phyloP scores from a whole-genome alignment of 2,113 vertebrate species.

The Motacilla alba region DNA sequence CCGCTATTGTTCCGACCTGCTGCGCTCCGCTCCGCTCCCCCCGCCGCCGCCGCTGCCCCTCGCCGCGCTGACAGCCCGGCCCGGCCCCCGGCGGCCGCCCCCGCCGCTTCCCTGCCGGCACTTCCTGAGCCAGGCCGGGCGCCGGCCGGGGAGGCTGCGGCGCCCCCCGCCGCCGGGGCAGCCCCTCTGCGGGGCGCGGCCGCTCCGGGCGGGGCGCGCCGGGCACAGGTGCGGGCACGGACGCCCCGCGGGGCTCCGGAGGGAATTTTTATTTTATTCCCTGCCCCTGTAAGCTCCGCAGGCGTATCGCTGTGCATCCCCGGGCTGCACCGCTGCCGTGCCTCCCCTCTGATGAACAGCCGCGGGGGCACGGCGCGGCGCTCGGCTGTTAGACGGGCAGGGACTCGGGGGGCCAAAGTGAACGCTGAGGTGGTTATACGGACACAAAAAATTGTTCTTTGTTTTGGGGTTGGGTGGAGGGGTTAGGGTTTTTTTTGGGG shows the following conservation, averaged over 20 bases:
- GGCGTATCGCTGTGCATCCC: neutral
- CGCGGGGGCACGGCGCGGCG: neutral
- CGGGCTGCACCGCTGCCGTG: neutral
- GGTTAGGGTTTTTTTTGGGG: neutral
- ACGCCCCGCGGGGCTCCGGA: neutral
- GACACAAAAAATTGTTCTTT: neutral
- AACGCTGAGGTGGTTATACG: neutral
- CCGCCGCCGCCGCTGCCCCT: too few relatives aligned
- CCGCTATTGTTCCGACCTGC: too few relatives aligned
- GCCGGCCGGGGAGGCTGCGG: too few relatives aligned
- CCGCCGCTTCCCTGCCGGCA: too few relatives aligned
- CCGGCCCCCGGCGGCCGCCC: too few relatives aligned
- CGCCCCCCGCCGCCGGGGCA: neutral
- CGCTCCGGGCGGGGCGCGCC: neutral
- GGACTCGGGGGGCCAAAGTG: neutral
- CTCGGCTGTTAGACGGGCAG: neutral
- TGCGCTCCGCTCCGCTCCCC: too few relatives aligned
- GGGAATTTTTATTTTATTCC: neutral
- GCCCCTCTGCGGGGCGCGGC: neutral
- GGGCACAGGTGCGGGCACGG: conserved; percentile 9
- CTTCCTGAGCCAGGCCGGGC: too few relatives aligned
- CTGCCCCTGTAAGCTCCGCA: neutral
- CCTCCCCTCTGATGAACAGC: neutral
- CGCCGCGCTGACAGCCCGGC: too few relatives aligned
- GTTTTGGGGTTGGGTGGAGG: neutral